Conservation (phyloP, 2,797 vertebrate species). For the Chrysocyon brachyurus region DNA sequence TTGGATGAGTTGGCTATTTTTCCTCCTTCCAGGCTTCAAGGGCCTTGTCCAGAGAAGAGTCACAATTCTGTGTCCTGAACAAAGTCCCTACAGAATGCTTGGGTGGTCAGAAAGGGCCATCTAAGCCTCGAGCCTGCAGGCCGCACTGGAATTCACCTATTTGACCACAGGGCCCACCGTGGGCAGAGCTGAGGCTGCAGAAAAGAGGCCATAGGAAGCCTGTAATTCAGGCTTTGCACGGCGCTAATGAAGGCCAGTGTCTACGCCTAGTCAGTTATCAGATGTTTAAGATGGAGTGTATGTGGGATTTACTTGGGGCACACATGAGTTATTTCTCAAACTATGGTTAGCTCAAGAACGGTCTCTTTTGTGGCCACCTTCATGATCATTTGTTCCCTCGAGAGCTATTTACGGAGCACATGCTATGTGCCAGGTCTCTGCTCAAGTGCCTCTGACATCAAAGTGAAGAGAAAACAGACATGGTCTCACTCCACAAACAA, state of each 20-base stretch:
- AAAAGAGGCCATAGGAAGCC: background rate
- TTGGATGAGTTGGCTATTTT: background rate
- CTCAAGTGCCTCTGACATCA: background rate
- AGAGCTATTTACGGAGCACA: background rate
- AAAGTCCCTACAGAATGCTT: background rate
- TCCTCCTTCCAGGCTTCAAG: background rate
- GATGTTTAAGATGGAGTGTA: background rate
- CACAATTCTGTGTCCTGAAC: background rate
- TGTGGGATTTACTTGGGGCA: background rate
- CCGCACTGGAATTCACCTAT: background rate
- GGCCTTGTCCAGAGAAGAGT: background rate
- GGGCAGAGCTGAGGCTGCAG: background rate
- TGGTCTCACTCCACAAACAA: background rate
- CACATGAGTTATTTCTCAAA: background rate
- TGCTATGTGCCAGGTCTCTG: background rate
- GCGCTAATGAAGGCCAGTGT: background rate
- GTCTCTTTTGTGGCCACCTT: background rate
- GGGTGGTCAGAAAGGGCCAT: background rate
- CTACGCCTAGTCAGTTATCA: accelerated
- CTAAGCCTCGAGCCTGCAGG: background rate
- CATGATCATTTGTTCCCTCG: background rate
- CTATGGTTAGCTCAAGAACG: background rate
- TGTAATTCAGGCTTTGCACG: background rate
- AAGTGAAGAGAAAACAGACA: background rate
- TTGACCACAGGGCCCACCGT: background rate